Evolutionary conservation across 2,113 vertebrate species (phyloP).

Genomic region (Bubalus kerabau): DNA sequence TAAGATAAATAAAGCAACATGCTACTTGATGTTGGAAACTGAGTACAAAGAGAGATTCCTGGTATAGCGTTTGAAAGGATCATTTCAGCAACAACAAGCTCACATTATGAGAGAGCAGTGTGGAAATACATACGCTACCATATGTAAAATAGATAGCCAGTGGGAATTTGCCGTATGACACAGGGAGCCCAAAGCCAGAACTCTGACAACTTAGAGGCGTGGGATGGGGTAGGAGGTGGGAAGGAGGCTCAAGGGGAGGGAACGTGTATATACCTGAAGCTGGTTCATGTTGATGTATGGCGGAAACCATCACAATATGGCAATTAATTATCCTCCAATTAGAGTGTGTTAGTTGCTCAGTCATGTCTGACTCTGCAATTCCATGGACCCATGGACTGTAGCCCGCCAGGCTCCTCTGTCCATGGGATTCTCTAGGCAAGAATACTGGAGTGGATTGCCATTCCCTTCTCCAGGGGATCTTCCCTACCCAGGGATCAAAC

Average conservation of each 20-base stretch:
- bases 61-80: neutral
- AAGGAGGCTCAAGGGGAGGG: neutral
- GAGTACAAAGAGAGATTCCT: neutral
- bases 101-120: neutral
- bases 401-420: neutral
- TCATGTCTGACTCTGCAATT: neutral
- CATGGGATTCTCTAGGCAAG: neutral
- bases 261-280: neutral
- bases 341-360: neutral
- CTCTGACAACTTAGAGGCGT: fast-evolving
- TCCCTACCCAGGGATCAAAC: neutral
- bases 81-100: neutral
- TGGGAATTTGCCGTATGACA: fast-evolving
- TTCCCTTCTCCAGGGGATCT: neutral
- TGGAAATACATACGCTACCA: fast-evolving
- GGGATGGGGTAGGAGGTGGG: fast-evolving
- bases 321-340: neutral
- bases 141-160: fast-evolving
- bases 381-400: neutral
- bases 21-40: neutral
- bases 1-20: neutral
- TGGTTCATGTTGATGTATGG: neutral
- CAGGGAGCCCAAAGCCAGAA: neutral
- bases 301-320: neutral
- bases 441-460: neutral